Evolutionary conservation across 2,888 invertebrate species (phyloP), one percentile per base, ranked within the genome.

Genomic region (Bombylius major): DNA sequence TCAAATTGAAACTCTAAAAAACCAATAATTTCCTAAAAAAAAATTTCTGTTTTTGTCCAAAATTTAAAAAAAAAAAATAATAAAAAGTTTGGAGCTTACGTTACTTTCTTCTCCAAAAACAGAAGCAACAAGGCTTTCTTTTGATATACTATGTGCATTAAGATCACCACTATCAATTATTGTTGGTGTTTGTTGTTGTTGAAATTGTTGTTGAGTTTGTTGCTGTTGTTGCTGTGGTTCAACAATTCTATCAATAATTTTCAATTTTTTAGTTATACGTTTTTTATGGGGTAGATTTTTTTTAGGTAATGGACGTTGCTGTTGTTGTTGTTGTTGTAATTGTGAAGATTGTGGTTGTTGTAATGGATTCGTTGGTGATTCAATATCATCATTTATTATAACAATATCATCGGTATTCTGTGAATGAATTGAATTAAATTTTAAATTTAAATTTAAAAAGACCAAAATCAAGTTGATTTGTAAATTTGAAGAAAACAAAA

Each of bases 221-320:
- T 39, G 51, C 7, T 46, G 44, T 13, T 5, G 31, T 32, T 4
- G 58, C 6, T 47, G 48, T 14, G 51, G 52, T 3, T 51, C 39
- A 4, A 11, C 46, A 12, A 13, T 11, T 48, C 31, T 42, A 44
- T 54, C 55, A 14, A 55, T 52, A 34, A 39, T 79, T 64, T 83
- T 83, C 31, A 90, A 73, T 65, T 89, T 90, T 56, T 83, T 77
- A 0, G 90, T 86, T 62, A 91, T 89, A 56, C 91, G 77, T 69
- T 92, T 92, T 70, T 91, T 91, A 69, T 91, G 91, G 1, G 91
- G 91, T 56, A 91, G 72, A 61, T 86, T 86, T 70, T 87, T 84
- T 62, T 83, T 83, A 55, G 71, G 65, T 49, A 61, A 53, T 7
- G 58, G 56, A 5, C 59, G 57, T 11, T 58, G 49, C 3, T 44